Conservation (phyloP, 2,888 invertebrate genomes). For the Nematopogon swammerdamellus region DNA sequence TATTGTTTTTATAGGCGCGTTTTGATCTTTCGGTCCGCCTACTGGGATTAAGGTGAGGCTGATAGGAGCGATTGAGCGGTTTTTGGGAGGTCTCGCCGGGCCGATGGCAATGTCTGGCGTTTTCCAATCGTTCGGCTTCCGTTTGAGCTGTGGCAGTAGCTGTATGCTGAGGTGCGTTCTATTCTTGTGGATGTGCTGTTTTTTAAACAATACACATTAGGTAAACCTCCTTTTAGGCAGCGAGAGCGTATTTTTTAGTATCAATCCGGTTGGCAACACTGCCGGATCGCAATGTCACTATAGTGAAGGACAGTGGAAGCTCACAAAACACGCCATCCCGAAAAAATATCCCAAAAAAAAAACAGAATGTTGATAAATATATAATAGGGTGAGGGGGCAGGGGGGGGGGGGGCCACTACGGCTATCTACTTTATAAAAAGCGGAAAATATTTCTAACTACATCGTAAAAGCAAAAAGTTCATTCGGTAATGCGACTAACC, state of each 20-base stretch:
- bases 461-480: slow-evolving; percentile 4
- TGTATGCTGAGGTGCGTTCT: slow-evolving; percentile 48
- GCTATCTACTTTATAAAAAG: neutral
- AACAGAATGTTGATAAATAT: too few species aligned
- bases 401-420: too few species aligned
- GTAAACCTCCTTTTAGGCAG: too few species aligned
- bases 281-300: slow-evolving; percentile 19
- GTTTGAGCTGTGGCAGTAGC: slow-evolving; percentile 31
- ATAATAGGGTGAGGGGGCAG: too few species aligned
- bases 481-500: too few species aligned
- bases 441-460: slow-evolving; percentile 1
- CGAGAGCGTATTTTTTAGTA: slow-evolving; percentile 22
- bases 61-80: slow-evolving; percentile 44
- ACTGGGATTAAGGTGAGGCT: slow-evolving; percentile 47
- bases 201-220: slow-evolving; percentile 20
- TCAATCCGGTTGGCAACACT: slow-evolving; percentile 54
- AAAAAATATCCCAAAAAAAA: too few species aligned
- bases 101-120: slow-evolving; percentile 35
- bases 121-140: slow-evolving; percentile 28
- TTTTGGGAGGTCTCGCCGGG: slow-evolving; percentile 29
- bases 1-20: slow-evolving; percentile 32
- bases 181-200: slow-evolving; percentile 54
- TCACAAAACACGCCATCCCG: too few species aligned
- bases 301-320: too few species aligned
- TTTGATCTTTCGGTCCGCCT: slow-evolving; percentile 30